Conservation (phyloP, 2,888 invertebrate species). For the Scrobipalpa costella region DNA sequence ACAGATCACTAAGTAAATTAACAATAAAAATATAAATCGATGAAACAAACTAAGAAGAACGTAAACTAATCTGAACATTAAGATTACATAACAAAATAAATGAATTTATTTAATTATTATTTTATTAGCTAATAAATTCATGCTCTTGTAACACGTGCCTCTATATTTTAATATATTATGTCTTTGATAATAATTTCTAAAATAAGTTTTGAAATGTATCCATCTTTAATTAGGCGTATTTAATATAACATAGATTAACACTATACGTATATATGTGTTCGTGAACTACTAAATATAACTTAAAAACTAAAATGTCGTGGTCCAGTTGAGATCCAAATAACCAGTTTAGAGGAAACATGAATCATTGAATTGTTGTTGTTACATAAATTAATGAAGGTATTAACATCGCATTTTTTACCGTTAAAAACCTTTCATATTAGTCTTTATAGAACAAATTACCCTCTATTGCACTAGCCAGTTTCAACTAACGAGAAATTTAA, state of each 20-base stretch:
- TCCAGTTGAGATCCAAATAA: too few relatives aligned
- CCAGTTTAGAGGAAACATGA: too few relatives aligned
- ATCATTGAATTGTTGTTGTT: too few relatives aligned
- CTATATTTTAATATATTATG: slow-evolving; percentile 10
- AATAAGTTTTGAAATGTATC: neutral
- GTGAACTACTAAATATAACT: neutral
- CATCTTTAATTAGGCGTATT: neutral
- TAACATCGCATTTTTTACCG: too few relatives aligned
- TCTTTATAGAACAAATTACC: too few relatives aligned
- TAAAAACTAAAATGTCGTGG: too few relatives aligned
- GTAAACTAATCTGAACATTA: neutral
- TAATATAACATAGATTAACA: neutral
- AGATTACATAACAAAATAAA: slow-evolving; percentile 17
- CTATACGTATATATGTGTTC: neutral
- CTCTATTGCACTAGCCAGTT: too few relatives aligned
- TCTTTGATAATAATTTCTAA: slow-evolving; percentile 1
- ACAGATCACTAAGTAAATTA: neutral
- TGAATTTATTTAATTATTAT: too few relatives aligned
- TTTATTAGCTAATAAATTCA: neutral
- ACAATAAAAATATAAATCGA: neutral
- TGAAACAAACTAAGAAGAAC: neutral
- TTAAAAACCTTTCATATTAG: too few relatives aligned
- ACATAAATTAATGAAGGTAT: too few relatives aligned
- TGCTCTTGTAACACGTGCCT: slow-evolving; percentile 19
- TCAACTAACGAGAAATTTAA: too few relatives aligned